A percentile compares a stretch with the other conserved stretches of the same genome.
These are phyloP conservation scores for Echinometra lucunter DNA, from an alignment of 53 echinoderm and acorn worm genomes.

Conservation along the genomic window DNA sequence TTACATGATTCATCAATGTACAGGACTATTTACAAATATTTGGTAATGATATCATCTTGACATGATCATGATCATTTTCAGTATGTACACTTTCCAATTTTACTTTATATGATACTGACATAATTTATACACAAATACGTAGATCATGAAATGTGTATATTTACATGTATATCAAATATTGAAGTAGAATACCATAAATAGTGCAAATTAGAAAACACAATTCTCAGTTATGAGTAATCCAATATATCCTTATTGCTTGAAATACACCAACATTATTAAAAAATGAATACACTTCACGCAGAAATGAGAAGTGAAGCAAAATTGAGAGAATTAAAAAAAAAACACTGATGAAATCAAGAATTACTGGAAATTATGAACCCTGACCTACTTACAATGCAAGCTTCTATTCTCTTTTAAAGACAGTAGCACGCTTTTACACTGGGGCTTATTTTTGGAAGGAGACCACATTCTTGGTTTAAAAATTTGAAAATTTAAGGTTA, in stretches of 20 bases:
- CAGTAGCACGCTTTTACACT: not conserved
- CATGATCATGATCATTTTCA: not conserved
- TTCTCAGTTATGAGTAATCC: not conserved
- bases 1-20: conserved; percentile 10
- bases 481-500: not conserved
- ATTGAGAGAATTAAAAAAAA: not conserved
- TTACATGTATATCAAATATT: not conserved
- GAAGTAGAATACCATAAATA: not conserved
- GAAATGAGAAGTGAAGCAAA: not conserved
- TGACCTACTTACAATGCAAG: not conserved
- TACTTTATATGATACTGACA: not conserved
- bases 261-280: not conserved
- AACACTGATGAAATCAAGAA: no score
- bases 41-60: not conserved
- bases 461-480: no score
- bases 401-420: not conserved
- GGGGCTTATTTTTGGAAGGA: not conserved
- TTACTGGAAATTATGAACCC: not conserved
- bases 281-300: not conserved
- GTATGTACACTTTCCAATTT: not conserved
- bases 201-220: not conserved
- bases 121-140: not conserved
- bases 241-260: not conserved
- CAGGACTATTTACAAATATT: not conserved
- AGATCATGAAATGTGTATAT: not conserved